Conservation (phyloP, 2,113 vertebrate species). For the Ochotona princeps region DNA sequence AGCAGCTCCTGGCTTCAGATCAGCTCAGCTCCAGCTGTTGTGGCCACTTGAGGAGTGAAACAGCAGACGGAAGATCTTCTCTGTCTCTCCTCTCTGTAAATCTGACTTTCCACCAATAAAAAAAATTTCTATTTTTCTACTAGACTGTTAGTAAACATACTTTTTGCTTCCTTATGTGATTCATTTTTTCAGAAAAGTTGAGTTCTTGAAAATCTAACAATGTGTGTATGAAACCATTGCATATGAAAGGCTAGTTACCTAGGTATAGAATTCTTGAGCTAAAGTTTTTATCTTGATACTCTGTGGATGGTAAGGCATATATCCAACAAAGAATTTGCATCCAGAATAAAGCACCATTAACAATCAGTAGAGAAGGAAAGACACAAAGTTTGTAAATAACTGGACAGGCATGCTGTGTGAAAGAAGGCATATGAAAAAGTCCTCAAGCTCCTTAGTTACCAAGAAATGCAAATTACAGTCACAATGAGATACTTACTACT, state of each 20-base stretch:
- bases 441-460: not conserved
- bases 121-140: no score
- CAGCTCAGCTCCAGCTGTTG: no score
- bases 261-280: not conserved
- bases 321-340: not conserved
- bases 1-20: no score
- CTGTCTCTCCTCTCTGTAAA: no score
- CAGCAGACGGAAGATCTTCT: no score
- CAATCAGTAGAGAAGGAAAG: slow-evolving; percentile 2
- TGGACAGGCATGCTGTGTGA: not conserved
- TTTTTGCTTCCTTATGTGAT: not conserved
- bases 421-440: not conserved
- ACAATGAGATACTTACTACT: not conserved
- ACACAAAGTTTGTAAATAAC: not conserved
- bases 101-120: no score
- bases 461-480: not conserved
- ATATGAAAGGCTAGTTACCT: not conserved
- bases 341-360: not conserved
- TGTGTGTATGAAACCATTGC: slow-evolving; percentile 11
- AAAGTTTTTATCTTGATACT: slow-evolving; percentile 14
- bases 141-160: not conserved
- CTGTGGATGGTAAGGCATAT: not conserved
- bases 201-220: slow-evolving; percentile 36
- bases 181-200: slow-evolving; percentile 16
- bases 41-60: no score